Evolutionary conservation across 2,113 vertebrate genomes (phyloP).

Genomic region (Pseudopodoces humilis): DNA sequence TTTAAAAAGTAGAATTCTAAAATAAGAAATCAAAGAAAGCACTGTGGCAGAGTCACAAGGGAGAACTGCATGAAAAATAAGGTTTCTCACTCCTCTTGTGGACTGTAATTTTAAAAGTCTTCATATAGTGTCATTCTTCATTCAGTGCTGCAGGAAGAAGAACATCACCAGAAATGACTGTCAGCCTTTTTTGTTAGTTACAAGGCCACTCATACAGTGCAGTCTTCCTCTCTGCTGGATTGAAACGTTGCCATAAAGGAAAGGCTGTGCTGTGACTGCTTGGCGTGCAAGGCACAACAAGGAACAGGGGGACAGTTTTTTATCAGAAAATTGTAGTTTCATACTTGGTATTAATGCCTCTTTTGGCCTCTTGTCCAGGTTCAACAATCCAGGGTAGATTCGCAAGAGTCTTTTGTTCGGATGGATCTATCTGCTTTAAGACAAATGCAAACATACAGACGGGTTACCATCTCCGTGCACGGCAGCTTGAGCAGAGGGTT

Average conservation of each 20-base stretch:
- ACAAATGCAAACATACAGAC: constrained; percentile 59
- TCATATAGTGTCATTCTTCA: constrained; percentile 80
- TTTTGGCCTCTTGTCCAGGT: constrained; percentile 97
- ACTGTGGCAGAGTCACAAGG: constrained; percentile 75
- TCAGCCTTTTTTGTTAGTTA: constrained; percentile 87
- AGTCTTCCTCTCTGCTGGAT: constrained; percentile 83
- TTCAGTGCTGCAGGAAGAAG: constrained; percentile 80
- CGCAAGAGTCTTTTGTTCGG: constrained; percentile 97
- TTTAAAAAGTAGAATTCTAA: constrained; percentile 71
- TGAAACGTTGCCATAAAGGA: constrained; percentile 80
- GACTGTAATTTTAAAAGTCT: constrained; percentile 79
- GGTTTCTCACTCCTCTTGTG: constrained; percentile 76
- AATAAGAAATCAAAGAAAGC: constrained; percentile 76
- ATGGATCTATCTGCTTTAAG: constrained; percentile 93
- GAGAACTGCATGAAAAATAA: constrained; percentile 66
- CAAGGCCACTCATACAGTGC: constrained; percentile 84
- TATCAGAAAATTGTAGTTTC: constrained; percentile 99
- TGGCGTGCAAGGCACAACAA: constrained; percentile 92
- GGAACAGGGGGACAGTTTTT: constrained; percentile 84
- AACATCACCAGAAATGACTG: constrained; percentile 79
- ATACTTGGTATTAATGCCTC: constrained; percentile 99
- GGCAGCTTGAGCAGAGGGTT: not conserved
- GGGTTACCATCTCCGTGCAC: constrained; percentile 23
- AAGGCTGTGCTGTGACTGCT: constrained; percentile 86
- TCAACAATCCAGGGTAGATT: constrained; percentile 99